A percentile compares a stretch with the other conserved stretches of the same genome.
Conservation (phyloP, 1,140 invertebrate species). For the Lucilia sericata region DNA sequence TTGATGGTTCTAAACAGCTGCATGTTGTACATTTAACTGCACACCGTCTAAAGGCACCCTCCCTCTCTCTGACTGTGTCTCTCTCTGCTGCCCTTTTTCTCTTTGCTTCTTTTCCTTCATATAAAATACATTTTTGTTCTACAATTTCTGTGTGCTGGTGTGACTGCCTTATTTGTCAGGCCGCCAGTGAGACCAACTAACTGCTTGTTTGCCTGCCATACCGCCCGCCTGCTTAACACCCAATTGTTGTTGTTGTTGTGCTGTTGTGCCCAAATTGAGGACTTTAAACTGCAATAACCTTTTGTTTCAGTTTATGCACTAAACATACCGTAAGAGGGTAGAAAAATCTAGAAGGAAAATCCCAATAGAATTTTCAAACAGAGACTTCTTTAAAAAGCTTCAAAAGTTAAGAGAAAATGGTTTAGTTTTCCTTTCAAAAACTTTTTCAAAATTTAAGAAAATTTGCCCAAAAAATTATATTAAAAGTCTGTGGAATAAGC, state of each 20-base stretch:
- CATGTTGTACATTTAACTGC: too few relatives aligned
- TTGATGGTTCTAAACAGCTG: neutral
- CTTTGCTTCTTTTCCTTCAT: neutral
- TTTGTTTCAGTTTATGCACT: neutral
- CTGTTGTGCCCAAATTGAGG: neutral
- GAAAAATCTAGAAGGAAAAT: neutral
- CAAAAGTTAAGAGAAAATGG: neutral
- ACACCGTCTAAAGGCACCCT: too few relatives aligned
- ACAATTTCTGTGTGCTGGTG: neutral
- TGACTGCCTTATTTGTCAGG: neutral
- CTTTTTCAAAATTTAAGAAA: too few relatives aligned
- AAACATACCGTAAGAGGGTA: conserved; percentile 3
- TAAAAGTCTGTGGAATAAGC: too few relatives aligned
- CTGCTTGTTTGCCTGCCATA: neutral
- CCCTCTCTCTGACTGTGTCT: neutral
- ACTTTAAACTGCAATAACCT: conserved; percentile 7
- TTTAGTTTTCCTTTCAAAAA: too few relatives aligned
- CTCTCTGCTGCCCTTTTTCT: neutral
- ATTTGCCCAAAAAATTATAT: too few relatives aligned
- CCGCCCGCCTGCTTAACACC: neutral
- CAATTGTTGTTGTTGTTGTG: neutral
- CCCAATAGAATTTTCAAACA: too few relatives aligned
- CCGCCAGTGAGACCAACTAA: too few relatives aligned
- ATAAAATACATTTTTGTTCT: neutral
- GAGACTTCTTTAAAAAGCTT: too few relatives aligned